Conservation (phyloP, 1,140 invertebrate species). For the Copidosoma floridanum region DNA sequence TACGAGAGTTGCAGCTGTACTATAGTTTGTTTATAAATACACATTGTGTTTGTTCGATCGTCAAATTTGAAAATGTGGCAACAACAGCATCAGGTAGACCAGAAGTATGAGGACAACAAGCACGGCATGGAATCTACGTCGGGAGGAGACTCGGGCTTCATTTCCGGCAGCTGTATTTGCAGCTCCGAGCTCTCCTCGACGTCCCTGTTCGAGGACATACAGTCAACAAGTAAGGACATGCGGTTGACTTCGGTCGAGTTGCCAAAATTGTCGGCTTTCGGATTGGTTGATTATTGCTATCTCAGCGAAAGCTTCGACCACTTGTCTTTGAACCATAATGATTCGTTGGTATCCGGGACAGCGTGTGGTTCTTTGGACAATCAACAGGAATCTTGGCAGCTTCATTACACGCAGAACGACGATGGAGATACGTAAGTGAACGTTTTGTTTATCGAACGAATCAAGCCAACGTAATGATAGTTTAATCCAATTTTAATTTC, state of each 20-base stretch:
- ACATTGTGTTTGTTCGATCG: too few species aligned
- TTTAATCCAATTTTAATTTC: too few species aligned
- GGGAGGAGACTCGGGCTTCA: conserved; percentile 58
- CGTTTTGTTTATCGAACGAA: conserved; percentile 25
- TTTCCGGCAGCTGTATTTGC: conserved; percentile 48
- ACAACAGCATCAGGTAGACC: too few species aligned
- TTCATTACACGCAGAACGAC: conserved; percentile 65
- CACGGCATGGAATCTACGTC: conserved; percentile 28
- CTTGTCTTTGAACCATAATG: conserved; percentile 54
- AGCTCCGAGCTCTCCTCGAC: neutral
- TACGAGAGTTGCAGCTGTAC: too few species aligned
- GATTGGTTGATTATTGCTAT: conserved; percentile 57
- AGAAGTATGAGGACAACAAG: too few species aligned
- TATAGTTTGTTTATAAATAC: too few species aligned
- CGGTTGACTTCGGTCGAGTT: neutral
- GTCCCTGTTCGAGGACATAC: neutral
- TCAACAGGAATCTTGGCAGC: conserved; percentile 55
- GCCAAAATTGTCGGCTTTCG: too few species aligned
- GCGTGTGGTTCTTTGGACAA: too few species aligned
- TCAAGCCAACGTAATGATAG: too few species aligned
- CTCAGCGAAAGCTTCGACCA: conserved; percentile 58
- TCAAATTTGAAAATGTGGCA: too few species aligned
- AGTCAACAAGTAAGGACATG: too few species aligned
- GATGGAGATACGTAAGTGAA: conserved; percentile 68
- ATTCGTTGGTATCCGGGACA: conserved; percentile 33